A percentile compares a stretch with the other conserved stretches of the same genome.
phyloP scores from a whole-genome alignment of 2,797 vertebrate species.

The Distichodus sexfasciatus region DNA sequence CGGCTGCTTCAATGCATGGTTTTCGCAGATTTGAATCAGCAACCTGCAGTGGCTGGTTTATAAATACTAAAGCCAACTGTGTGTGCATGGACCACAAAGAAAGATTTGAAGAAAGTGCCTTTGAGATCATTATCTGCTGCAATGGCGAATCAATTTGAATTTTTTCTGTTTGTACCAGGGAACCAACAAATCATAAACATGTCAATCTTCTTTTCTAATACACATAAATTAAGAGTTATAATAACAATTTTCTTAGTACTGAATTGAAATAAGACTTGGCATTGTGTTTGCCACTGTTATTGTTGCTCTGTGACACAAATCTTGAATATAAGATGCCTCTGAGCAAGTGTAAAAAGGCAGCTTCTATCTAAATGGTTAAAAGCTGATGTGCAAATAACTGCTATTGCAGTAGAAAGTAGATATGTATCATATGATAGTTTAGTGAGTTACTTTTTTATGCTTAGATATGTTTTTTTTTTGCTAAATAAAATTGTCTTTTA shows the following conservation, averaged over 20 bases:
- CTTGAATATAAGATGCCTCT: neutral
- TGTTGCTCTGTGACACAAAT: neutral
- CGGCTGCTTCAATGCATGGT: neutral
- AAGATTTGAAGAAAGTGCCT: neutral
- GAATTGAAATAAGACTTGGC: no score
- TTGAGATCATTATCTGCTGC: constrained; percentile 41
- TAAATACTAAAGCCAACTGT: constrained; percentile 50
- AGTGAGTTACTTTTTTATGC: neutral
- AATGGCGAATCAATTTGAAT: neutral
- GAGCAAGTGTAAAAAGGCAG: neutral
- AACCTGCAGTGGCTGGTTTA: constrained; percentile 67
- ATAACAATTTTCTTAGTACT: no score
- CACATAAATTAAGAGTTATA: no score
- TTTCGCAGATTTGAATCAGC: constrained; percentile 70
- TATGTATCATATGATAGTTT: constrained; percentile 55
- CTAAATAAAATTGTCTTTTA: no score
- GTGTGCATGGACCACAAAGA: neutral
- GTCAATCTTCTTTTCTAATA: no score
- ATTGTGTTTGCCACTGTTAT: no score
- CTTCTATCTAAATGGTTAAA: neutral
- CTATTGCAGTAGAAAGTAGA: constrained; percentile 51
- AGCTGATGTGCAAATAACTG: constrained; percentile 22
- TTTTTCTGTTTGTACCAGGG: neutral
- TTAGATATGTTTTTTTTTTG: neutral
- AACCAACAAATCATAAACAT: neutral